A percentile compares a stretch with the other conserved stretches of the same genome.
These are phyloP conservation scores for Leptogaster cylindrica DNA, from an alignment of 2,888 invertebrate species.

Conservation along the genomic window DNA sequence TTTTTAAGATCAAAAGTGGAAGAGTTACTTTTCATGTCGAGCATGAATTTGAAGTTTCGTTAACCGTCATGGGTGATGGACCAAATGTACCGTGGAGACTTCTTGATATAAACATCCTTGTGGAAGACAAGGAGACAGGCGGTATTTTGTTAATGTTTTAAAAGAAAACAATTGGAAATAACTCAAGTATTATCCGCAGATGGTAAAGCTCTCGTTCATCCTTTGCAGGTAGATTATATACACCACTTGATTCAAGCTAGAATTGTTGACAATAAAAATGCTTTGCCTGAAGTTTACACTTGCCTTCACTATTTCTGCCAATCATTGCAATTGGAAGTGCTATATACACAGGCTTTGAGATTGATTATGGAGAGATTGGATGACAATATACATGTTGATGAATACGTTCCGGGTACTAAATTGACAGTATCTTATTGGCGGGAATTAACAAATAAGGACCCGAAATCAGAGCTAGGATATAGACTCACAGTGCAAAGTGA, in stretches of 20 bases:
- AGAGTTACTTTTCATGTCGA: conserved; percentile 93
- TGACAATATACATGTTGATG: conserved; percentile 87
- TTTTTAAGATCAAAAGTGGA: conserved; percentile 81
- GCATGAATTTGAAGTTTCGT: conserved; percentile 93
- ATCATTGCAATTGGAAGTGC: conserved; percentile 88
- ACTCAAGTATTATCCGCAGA: too few relatives aligned
- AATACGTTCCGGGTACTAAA: conserved; percentile 87
- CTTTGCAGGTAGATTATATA: conserved; percentile 89
- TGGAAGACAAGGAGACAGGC: conserved; percentile 96
- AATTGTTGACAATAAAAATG: conserved; percentile 73
- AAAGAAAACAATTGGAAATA: too few relatives aligned
- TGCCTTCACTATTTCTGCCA: conserved; percentile 93
- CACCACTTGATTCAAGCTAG: conserved; percentile 93
- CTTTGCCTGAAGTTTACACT: conserved; percentile 81
- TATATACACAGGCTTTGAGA: conserved; percentile 87
- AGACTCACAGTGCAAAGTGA: conserved; percentile 89
- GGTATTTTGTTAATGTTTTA: too few relatives aligned
- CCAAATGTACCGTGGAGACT: conserved; percentile 93
- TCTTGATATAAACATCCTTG: conserved; percentile 92
- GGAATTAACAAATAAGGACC: conserved; percentile 65
- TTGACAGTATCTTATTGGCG: conserved; percentile 96
- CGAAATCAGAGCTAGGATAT: conserved; percentile 86
- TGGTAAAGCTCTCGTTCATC: conserved; percentile 94
- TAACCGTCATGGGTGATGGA: conserved; percentile 97
- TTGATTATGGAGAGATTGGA: conserved; percentile 87